Percentiles rank a stretch among this genome's conserved stretches.
Evolutionary conservation across 2,888 invertebrate species (phyloP).

Genomic region (Poecilobothrus nobilitatus): DNA sequence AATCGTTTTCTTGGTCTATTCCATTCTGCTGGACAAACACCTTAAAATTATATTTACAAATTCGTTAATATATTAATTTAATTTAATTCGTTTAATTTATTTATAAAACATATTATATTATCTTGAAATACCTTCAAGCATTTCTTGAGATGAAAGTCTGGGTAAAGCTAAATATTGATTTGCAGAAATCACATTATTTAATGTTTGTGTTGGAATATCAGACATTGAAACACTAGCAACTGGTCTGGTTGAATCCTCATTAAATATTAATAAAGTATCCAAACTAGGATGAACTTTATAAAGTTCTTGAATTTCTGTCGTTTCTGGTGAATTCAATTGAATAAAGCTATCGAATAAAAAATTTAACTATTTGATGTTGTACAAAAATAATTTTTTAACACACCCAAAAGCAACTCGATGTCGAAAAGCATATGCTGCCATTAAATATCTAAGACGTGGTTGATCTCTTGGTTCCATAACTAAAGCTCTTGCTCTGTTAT

Average conservation of each 20-base stretch:
- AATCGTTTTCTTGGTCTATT: slow-evolving; percentile 63
- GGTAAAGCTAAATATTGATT: slow-evolving; percentile 85
- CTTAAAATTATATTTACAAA: slow-evolving; percentile 19
- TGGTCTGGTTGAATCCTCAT: slow-evolving; percentile 73
- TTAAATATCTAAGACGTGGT: slow-evolving; percentile 74
- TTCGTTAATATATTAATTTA: too few relatives aligned
- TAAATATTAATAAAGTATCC: slow-evolving; percentile 79
- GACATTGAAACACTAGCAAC: slow-evolving; percentile 82
- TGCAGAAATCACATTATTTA: slow-evolving; percentile 78
- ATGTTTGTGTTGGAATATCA: slow-evolving; percentile 78
- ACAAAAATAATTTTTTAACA: slow-evolving; percentile 11
- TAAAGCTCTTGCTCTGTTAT: slow-evolving; percentile 83
- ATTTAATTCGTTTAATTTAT: not conserved
- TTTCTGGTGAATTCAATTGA: slow-evolving; percentile 53
- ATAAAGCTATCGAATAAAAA: slow-evolving; percentile 51
- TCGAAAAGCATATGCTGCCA: slow-evolving; percentile 79
- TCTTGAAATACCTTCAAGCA: slow-evolving; percentile 41
- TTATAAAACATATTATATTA: not conserved
- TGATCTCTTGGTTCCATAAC: slow-evolving; percentile 72
- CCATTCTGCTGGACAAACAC: slow-evolving; percentile 81
- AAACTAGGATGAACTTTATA: slow-evolving; percentile 65
- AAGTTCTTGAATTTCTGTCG: slow-evolving; percentile 54
- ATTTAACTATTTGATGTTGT: slow-evolving; percentile 14
- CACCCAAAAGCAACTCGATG: slow-evolving; percentile 81
- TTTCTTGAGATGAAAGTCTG: slow-evolving; percentile 82